Evolutionary conservation across 2,888 invertebrate genomes (phyloP), one percentile per base, ranked within the genome.

Genomic region (Polia nebulosa): DNA sequence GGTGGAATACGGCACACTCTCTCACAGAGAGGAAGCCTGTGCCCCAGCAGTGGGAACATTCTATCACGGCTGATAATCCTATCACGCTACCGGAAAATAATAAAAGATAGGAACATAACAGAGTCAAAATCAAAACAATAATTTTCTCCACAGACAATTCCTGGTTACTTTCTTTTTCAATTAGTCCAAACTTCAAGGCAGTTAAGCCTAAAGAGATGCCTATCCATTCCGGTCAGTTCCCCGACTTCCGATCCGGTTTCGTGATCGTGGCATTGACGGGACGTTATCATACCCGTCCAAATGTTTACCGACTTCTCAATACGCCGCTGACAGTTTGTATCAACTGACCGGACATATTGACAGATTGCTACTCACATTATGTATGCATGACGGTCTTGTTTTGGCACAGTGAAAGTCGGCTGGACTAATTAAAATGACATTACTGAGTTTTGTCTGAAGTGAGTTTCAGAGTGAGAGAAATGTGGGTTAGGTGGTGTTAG

Each of bases 281-380:
- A 17, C 20, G 52, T 45, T 59, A 63, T 64, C 56, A 51, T 25
- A 39, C 17, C 39, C 41, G 80, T 82, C 80, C 29, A 61, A 78
- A 80, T 78, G 68, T 82, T 82, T 74, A 71, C 75, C 53, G 25
- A 61, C 68, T 39, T 49, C 78, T 72, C 78, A 72, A 67, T 44
- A 17, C 51, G 8, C 5, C 22, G 67, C 25, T 69, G 78, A 78
- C 79, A 79, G 65, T 25, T 15, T 1, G 17, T 57, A 60, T 70
- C 66, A 62, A 59, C 17, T 17, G 53, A 32, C 22, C 47, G 22
- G 64, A 76, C 75, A 63, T 53, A 79, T 67, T 75, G 78, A 78
- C 75, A 53, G 64, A 75, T 76, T 68, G 64, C 45, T 60, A 62
- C 22, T 62, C 45, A 25, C 29, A 45, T 76, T 64, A 60, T 34